Base-by-base conservation (phyloP, 2,797 vertebrate species). In the Amblyopsis hoosieri region DNA sequence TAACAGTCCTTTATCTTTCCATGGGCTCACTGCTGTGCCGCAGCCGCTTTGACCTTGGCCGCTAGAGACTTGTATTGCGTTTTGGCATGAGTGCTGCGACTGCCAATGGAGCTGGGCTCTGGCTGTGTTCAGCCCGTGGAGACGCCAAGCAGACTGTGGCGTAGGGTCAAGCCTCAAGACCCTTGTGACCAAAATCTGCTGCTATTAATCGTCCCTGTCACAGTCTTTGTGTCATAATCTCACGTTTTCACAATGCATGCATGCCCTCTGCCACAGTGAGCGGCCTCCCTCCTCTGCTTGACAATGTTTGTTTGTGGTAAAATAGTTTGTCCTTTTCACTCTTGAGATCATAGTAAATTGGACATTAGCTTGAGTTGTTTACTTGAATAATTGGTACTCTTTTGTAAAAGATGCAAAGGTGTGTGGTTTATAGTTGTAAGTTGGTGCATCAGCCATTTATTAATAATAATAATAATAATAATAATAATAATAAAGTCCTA, bases 161-260 rank as follows among this genome's bases (percentile, higher is more conserved):
- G 45, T 3, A 37, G 55, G 81, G 79, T 87, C 85, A 84, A 37
- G 12, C 66, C 71, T 71, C 42, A 68, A 76, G 75, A 60, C 54
- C 69, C 45, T 12, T 51, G 17, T 12, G 66, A 60, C 55, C 49
- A 69, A 70, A 79, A 57, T 77, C 74, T 76, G 73, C 62, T 64
- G 62, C 81, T 75, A 81, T 88, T 90, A 92, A 91, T 84, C 74
- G 77, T 78, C 62, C 72, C 72, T 57, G 76, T 89, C 77, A 75
- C 69, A 77, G 72, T 75, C 67, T 87, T 82, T 84, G 75, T 87
- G 81, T 77, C 82, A 86, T 73, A 82, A 78, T 79, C 77, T 79
- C 64, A 47, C 59, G 75, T 81, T 80, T 79, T 65, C 73, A 64
- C 67, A 19, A 51, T 45, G 74, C 75, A 52, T 53, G 53, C 1